Evolutionary conservation across 2,797 vertebrate species (phyloP).

Genomic region (Arctocebus calabarensis): DNA sequence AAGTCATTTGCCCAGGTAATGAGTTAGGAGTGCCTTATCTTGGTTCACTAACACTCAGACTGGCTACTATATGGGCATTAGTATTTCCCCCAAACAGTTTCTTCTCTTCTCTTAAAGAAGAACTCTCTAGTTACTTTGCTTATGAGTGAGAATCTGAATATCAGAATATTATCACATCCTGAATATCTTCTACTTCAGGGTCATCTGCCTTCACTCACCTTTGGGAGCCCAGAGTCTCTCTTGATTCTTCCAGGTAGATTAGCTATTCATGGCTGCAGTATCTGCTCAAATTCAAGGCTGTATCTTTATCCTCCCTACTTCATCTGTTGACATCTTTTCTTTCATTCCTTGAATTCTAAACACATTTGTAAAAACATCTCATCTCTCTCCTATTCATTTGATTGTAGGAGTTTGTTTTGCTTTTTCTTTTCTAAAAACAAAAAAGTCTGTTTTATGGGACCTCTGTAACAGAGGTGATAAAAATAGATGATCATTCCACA

Average conservation of each 20-base stretch:
- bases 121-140: not conserved
- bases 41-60: not conserved
- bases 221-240: constrained; percentile 1
- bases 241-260: not conserved
- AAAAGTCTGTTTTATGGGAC: not conserved
- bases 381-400: not conserved
- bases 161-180: not conserved
- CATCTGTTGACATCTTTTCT: not conserved
- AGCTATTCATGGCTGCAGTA: not conserved
- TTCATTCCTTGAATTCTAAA: not conserved
- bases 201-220: not conserved
- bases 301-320: not conserved
- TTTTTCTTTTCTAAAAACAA: not conserved
- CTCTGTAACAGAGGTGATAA: not conserved
- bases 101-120: not conserved
- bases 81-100: not conserved
- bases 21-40: not conserved
- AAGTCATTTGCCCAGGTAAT: not conserved
- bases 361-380: not conserved
- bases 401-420: not conserved
- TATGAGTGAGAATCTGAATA: not conserved
- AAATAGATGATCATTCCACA: not conserved
- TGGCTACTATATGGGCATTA: not conserved
- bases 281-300: not conserved
- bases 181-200: not conserved